phyloP scores from a whole-genome alignment of 2,113 vertebrate species.

The Chloebia gouldiae region DNA sequence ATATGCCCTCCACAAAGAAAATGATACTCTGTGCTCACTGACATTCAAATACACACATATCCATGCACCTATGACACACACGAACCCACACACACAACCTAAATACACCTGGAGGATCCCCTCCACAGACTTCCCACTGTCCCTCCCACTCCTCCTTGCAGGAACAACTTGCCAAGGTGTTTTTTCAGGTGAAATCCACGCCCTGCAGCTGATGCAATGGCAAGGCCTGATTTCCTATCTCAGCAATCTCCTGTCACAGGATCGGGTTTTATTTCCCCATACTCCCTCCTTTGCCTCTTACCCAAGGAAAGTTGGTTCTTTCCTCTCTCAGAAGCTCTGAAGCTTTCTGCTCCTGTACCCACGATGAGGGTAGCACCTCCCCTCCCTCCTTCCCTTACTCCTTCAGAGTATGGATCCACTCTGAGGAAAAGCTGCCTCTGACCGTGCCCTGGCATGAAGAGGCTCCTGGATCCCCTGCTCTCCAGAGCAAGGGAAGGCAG shows the following conservation, averaged over 20 bases:
- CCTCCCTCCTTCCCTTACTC: background rate
- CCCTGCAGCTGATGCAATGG: slow-evolving; percentile 58
- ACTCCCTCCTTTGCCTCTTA: slow-evolving; percentile 35
- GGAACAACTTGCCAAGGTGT: slow-evolving; percentile 42
- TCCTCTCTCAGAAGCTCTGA: background rate
- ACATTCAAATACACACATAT: background rate
- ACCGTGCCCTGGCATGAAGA: rapidly evolving
- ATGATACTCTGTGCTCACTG: background rate
- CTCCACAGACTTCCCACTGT: background rate
- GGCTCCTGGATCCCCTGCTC: background rate
- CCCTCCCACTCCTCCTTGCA: slow-evolving; percentile 51
- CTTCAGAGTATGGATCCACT: background rate
- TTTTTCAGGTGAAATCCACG: slow-evolving; percentile 66
- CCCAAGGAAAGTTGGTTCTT: slow-evolving; percentile 25
- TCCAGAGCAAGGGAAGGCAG: background rate
- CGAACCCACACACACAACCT: slow-evolving; percentile 12
- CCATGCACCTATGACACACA: background rate
- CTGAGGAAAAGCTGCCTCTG: background rate
- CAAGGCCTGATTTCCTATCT: slow-evolving; percentile 40
- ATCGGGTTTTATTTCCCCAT: slow-evolving; percentile 39
- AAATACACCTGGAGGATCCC: slow-evolving; percentile 32
- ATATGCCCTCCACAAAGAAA: background rate
- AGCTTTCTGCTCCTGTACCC: background rate
- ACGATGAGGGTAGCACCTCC: background rate
- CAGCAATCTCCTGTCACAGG: slow-evolving; percentile 20